Evolutionary conservation across 2,113 vertebrate species (phyloP).

Genomic region (Mixornis gularis): DNA sequence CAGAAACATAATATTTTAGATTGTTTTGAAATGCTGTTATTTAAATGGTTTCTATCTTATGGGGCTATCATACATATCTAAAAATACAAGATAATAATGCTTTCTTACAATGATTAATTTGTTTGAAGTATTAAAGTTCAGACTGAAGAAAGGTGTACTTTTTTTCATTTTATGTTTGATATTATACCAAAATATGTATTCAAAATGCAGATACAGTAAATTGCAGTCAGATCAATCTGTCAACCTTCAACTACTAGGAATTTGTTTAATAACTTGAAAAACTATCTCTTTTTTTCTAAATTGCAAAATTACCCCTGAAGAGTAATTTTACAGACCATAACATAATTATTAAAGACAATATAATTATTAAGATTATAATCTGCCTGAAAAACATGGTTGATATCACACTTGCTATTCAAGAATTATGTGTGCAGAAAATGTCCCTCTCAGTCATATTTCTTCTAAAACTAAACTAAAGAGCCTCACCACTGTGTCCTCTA

Average conservation of each 20-base stretch:
- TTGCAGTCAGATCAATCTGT: neutral
- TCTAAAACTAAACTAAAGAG: neutral
- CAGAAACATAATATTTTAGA: neutral
- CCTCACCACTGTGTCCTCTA: neutral
- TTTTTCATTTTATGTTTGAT: neutral
- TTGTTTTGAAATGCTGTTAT: neutral
- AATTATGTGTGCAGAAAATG: neutral
- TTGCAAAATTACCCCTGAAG: neutral
- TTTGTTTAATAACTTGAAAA: neutral
- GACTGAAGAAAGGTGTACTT: neutral
- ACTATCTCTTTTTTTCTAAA: neutral
- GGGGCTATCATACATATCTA: neutral
- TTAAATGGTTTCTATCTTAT: neutral
- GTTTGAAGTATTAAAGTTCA: neutral
- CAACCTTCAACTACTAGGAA: neutral
- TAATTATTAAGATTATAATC: no score
- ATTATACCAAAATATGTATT: neutral
- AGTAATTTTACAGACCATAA: neutral
- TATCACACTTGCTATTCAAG: neutral
- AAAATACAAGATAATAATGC: neutral
- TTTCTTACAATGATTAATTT: neutral
- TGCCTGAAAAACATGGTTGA: neutral
- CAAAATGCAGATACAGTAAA: neutral
- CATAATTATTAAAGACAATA: neutral
- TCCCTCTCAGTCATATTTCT: neutral